phyloP scores from a whole-genome alignment of 2,113 vertebrate genomes.

The Poicephalus meyeri region DNA sequence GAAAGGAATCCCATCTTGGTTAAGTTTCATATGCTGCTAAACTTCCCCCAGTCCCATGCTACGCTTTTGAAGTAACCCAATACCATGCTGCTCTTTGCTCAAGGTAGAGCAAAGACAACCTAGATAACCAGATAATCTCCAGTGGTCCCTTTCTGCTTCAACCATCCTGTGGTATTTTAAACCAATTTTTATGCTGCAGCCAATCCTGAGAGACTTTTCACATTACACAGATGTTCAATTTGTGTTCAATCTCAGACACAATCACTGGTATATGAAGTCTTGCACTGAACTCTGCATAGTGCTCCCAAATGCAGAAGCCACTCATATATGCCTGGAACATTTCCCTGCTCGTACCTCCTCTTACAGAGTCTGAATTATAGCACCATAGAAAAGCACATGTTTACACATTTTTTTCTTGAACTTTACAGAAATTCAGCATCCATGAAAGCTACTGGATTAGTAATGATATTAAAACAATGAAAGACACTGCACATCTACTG shows the following conservation, averaged over 20 bases:
- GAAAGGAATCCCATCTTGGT: neutral
- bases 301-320: neutral
- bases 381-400: neutral
- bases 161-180: neutral
- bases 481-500: neutral
- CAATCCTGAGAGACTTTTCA: neutral
- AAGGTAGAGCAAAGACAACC: too few relatives aligned
- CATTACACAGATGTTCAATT: neutral
- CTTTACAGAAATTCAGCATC: neutral
- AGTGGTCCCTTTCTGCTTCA: neutral
- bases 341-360: neutral
- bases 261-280: neutral
- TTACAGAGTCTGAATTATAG: neutral
- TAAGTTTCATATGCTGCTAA: neutral
- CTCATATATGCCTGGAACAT: neutral
- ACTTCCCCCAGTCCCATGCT: neutral
- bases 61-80: neutral
- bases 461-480: neutral
- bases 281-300: neutral
- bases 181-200: neutral
- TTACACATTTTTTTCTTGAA: neutral
- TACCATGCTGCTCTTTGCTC: neutral
- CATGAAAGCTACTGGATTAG: neutral
- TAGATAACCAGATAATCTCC: neutral
- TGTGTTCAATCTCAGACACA: neutral